Base-by-base conservation (phyloP, 2,797 vertebrate species). In the Cryptoprocta ferox region DNA sequence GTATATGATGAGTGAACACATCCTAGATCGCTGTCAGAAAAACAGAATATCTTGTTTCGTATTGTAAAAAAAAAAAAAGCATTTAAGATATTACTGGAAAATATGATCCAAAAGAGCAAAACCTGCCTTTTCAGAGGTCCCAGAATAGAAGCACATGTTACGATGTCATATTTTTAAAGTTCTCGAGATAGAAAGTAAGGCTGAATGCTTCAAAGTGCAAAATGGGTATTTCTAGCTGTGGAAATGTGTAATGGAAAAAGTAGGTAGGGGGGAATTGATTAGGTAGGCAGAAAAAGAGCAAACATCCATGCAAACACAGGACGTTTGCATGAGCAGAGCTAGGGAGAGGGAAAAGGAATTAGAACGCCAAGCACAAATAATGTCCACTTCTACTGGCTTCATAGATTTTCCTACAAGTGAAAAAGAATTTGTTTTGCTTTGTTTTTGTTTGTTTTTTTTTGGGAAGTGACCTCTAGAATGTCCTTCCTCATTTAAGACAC, bases 201-300 rank as follows among this genome's bases (percentile, higher is more conserved):
- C 50, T 79, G 35, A 89, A 61, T 42, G 21, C 53, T 94, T 96
- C 68, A 84, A 96, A 96, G 73, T 73, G 19, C 37, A 92, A 96
- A 91, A 48, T 45, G 15, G 9, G 13, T 97, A 94, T 93, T 96
- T 96, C 82, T 89, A 93, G 73, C 48, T 86, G n/a, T 73, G 84
- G 68, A 94, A 91, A 96, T 89, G 35, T 2, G 5, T 82, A 97
- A 95, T 89, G 83, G 93, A 93, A 97, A 96, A 96, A 66, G 19
- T 24, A 89, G 30, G 70, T 65, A 68, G 91, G 35, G 6, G 63
- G 21, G 18, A 86, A 89, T 91, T 89, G 91, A 96, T 94, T 83
- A 95, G 48, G 42, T 61, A 94, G 42, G 66, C 95, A 88, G 85
- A 94, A 96, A 92, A 91, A 95, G 79, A 91, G n/a, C 78, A 95